phyloP scores from a whole-genome alignment of 2,113 vertebrate genomes.

The Anser cygnoides region DNA sequence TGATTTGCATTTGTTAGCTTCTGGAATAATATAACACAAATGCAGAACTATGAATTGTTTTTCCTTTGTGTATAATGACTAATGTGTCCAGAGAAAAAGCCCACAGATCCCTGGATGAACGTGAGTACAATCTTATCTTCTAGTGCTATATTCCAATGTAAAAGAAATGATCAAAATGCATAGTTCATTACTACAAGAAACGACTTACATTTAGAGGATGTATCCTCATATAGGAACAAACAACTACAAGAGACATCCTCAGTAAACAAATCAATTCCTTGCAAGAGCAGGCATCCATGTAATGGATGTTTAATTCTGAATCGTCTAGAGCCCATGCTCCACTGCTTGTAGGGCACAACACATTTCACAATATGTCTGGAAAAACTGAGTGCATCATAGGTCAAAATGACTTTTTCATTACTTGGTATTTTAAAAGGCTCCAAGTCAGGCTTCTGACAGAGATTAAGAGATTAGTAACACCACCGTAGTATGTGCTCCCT shows the following conservation, averaged over 20 bases:
- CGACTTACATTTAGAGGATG: not conserved
- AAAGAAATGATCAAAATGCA: not conserved
- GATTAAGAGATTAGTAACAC: not conserved
- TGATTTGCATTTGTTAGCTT: not conserved
- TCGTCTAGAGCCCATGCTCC: not conserved
- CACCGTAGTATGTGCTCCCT: not conserved
- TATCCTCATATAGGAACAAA: not conserved
- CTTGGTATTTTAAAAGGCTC: not conserved
- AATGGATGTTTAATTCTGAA: not conserved
- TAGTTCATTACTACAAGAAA: not conserved
- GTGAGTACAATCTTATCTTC: not conserved
- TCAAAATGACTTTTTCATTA: not conserved
- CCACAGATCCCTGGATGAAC: not conserved
- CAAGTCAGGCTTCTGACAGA: not conserved
- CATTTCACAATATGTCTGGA: not conserved
- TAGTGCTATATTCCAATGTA: not conserved
- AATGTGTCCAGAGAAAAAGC: not conserved
- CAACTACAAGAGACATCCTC: not conserved
- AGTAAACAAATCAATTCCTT: not conserved
- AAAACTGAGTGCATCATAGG: not conserved
- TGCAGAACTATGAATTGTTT: not conserved
- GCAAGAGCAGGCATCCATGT: not conserved
- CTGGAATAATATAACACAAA: not conserved
- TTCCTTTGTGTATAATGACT: not conserved
- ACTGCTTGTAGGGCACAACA: not conserved